A percentile compares a stretch with the other conserved stretches of the same genome.
Evolutionary conservation across 2,888 invertebrate species (phyloP).

Genomic region (Stenodera caucasica): DNA sequence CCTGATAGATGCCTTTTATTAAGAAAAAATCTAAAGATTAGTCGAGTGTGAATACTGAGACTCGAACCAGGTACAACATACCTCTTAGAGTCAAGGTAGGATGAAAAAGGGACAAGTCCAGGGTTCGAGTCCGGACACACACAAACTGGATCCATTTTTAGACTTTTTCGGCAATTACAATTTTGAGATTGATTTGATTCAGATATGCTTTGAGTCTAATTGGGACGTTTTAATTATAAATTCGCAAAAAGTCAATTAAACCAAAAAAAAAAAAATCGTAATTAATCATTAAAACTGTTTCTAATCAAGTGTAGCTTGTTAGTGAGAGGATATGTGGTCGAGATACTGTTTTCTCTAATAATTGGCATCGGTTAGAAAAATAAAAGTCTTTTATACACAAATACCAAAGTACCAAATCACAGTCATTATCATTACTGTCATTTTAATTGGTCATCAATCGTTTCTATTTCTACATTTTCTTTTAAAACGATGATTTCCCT

Average conservation of each 20-base stretch:
- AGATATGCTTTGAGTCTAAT: no score
- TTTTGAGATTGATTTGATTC: no score
- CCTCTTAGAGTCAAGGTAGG: no score
- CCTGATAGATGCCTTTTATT: no score
- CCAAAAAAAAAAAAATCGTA: constrained; percentile 28
- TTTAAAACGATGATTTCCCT: constrained; percentile 16
- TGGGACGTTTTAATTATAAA: no score
- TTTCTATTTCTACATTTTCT: background rate
- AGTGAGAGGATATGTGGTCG: constrained; percentile 38
- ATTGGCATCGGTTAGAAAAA: constrained; percentile 36
- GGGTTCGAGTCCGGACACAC: no score
- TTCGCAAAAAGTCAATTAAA: constrained; percentile 26
- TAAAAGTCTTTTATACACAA: constrained; percentile 15
- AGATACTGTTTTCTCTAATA: constrained; percentile 36
- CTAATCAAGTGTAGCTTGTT: constrained; percentile 40
- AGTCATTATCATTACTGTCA: constrained; percentile 22
- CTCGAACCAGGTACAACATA: no score
- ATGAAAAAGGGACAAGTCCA: no score
- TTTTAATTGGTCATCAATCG: constrained; percentile 12
- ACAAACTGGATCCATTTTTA: no score
- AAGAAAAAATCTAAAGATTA: no score
- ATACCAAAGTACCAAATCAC: constrained; percentile 28
- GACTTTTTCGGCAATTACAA: no score
- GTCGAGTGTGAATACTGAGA: no score
- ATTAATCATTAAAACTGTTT: constrained; percentile 40